Base-by-base conservation (phyloP, 2,888 invertebrate genomes). In the Zaprionus obscuricornis region DNA sequence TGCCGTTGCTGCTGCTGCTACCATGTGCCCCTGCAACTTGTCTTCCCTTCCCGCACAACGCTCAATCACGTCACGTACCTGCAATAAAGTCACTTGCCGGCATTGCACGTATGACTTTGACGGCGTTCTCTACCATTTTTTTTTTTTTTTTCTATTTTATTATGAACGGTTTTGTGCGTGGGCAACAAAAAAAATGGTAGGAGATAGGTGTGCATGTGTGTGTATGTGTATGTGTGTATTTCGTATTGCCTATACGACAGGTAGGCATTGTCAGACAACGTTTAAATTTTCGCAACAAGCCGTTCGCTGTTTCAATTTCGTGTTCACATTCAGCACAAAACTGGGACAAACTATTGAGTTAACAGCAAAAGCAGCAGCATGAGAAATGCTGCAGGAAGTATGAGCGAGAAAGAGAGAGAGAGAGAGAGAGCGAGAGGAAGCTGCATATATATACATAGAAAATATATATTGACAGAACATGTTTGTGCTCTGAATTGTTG, bases 91-190 rank as follows among this genome's bases (percentile, higher is more conserved):
- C 75, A 77, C 83, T 85, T 85, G 72, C 77, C 81, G 65, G 81
- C 84, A 70, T 74, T 83, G 82, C 82, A 83, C 82, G 82, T 83
- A 85, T 85, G 85, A 85, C 76, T 83, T 85, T 83, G 74, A 76
- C 81, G 76, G 83, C 79, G 76, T 42, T 64, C 39, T 42, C 40
- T 42, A 13, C 29, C 34, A 14, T 31, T 64, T 51, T 62, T 39
- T 63, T 33, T 59, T 27, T 52, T 50, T 60, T 43, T 50, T 18
- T 68, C 62, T 63, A 74, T 77, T 79, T 85, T 82, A 81, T 85
- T 85, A 78, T 85, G 82, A 82, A 82, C 68, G 82, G 58, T 77
- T 84, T 82, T 66, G 67, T 78, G 84, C 79, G 81, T 83, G 79
- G 36, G 8, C 10, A 24, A 29, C 3, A 14, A 6, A 29, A n/a